These are phyloP conservation scores for Heteromormyrus szaboi DNA, from an alignment of 2,797 vertebrate species.

Conservation along the genomic window DNA sequence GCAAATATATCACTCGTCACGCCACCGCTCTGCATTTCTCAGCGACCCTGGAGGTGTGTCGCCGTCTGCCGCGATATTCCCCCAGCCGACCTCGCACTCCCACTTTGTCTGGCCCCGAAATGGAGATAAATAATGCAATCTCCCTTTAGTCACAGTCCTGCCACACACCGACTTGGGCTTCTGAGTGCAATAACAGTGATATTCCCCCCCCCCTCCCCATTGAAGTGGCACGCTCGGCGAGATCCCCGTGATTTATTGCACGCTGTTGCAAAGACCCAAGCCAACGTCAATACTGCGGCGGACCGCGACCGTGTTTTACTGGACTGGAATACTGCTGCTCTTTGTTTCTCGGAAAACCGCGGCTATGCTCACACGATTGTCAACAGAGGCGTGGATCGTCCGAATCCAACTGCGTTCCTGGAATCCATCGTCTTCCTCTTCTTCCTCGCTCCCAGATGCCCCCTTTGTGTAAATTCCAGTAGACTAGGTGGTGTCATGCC, in stretches of 20 bases:
- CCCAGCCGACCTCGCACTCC: background rate
- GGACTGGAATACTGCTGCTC: constrained; percentile 40
- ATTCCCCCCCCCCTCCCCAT: constrained; percentile 29
- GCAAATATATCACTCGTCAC: constrained; percentile 39
- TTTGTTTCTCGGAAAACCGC: constrained; percentile 56
- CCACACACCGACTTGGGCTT: constrained; percentile 27
- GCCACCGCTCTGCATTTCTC: constrained; percentile 22
- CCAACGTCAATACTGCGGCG: constrained; percentile 61
- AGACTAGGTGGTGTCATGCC: constrained; percentile 39
- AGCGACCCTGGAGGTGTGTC: background rate
- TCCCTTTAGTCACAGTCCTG: background rate
- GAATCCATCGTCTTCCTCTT: constrained; percentile 28
- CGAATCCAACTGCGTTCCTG: constrained; percentile 31
- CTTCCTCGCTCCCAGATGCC: background rate
- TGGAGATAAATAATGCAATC: constrained; percentile 9
- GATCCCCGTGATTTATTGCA: constrained; percentile 57
- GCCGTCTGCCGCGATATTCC: background rate
- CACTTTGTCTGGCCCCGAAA: constrained; percentile 2
- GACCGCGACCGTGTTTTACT: constrained; percentile 34
- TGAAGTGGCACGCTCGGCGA: constrained; percentile 31
- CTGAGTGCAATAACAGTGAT: constrained; percentile 28
- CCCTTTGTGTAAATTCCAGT: background rate
- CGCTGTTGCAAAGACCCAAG: constrained; percentile 29
- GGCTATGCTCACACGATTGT: constrained; percentile 47
- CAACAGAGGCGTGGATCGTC: constrained; percentile 39